Percentiles rank a stretch among this genome's conserved stretches.
Conservation (phyloP, 2,888 invertebrate species). For the Palloptera scutellata region DNA sequence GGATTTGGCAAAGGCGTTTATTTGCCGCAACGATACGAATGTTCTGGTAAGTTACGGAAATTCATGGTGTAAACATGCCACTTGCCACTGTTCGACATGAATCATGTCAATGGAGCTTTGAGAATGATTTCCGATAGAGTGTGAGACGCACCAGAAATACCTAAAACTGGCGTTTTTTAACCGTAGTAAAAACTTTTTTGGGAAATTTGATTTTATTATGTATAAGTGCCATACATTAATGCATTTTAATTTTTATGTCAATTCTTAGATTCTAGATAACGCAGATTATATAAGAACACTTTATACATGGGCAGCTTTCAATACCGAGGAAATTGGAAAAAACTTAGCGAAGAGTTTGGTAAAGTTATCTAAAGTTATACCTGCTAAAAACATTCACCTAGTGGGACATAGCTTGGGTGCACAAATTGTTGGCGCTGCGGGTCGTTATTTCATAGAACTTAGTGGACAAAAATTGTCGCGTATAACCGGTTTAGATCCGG, state of each 20-base stretch:
- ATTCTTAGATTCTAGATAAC: conserved; percentile 49
- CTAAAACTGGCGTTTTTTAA: no score
- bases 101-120: no score
- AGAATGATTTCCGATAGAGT: no score
- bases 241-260: no score
- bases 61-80: no score
- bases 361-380: conserved; percentile 43
- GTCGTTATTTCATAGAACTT: conserved; percentile 44
- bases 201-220: no score
- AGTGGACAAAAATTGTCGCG: conserved; percentile 45
- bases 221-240: no score
- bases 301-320: conserved; percentile 57
- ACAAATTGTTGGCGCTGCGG: conserved; percentile 55
- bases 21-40: conserved; percentile 53
- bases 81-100: no score
- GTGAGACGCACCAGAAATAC: no score
- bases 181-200: no score
- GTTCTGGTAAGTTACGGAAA: conserved; percentile 42
- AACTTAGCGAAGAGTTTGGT: conserved; percentile 47
- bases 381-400: conserved; percentile 49
- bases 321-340: conserved; percentile 52
- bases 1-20: conserved; percentile 49
- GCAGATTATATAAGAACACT: conserved; percentile 51
- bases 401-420: conserved; percentile 60
- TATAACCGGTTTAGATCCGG: conserved; percentile 60